These are phyloP conservation scores for Meta bourneti DNA, from an alignment of 2,888 invertebrate genomes.

Conservation along the genomic window DNA sequence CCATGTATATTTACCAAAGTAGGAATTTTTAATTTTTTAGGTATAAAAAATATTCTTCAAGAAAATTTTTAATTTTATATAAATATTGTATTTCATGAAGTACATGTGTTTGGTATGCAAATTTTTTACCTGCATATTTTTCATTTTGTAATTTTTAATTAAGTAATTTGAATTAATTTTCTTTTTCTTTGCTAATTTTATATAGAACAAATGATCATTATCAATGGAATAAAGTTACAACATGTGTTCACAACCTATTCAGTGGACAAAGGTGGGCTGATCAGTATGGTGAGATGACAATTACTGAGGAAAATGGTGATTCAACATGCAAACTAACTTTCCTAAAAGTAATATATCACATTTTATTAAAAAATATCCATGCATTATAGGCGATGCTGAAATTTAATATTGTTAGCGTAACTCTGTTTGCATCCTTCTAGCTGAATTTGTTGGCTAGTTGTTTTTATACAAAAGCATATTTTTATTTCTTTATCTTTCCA, in stretches of 20 bases:
- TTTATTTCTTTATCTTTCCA: no score
- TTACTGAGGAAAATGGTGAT: slow-evolving; percentile 84
- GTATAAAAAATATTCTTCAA: background rate
- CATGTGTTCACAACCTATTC: slow-evolving; percentile 91
- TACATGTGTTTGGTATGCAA: background rate
- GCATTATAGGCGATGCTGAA: no score
- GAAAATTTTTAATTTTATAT: no score
- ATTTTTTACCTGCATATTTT: background rate
- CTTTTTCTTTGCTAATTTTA: slow-evolving; percentile 13
- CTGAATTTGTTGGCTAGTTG: no score
- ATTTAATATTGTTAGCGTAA: no score
- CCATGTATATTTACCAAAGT: slow-evolving; percentile 84
- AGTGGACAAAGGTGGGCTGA: slow-evolving; percentile 92
- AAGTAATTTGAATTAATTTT: background rate
- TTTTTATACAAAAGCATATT: no score
- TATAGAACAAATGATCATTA: slow-evolving; percentile 86
- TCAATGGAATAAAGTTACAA: slow-evolving; percentile 91
- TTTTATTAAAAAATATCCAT: no score
- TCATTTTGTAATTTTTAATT: background rate
- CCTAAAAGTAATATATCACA: slow-evolving; percentile 84
- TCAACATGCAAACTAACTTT: slow-evolving; percentile 89
- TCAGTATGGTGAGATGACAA: slow-evolving; percentile 90
- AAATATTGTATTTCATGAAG: background rate
- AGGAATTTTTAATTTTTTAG: slow-evolving; percentile 19
- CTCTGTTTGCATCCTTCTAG: no score